Percentiles rank a stretch among this genome's conserved stretches.
Evolutionary conservation across 2,113 vertebrate genomes (phyloP).

Genomic region (Sphaerodactylus townsendi): DNA sequence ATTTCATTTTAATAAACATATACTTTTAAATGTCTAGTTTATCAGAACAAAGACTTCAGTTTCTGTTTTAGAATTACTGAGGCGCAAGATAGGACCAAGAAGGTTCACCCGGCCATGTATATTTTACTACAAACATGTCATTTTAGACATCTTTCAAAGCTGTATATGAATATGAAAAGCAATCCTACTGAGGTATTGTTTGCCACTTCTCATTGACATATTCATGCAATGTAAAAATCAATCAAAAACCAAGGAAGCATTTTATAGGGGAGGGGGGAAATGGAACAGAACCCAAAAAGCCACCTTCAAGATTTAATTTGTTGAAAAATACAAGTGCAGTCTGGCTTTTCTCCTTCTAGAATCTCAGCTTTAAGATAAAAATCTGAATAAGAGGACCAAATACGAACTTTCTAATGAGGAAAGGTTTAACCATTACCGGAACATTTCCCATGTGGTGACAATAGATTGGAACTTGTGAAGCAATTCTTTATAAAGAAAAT

Average conservation of each 20-base stretch:
- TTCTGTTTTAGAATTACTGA: conserved; percentile 78
- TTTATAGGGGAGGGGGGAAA: neutral
- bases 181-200: conserved; percentile 70
- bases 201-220: conserved; percentile 72
- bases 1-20: conserved; percentile 69
- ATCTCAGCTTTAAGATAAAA: conserved; percentile 12
- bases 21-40: conserved; percentile 69
- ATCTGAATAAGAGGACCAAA: neutral
- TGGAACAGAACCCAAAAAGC: neutral
- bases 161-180: conserved; percentile 73
- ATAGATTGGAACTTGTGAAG: neutral
- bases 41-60: conserved; percentile 70
- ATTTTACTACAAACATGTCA: conserved; percentile 79
- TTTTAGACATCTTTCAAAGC: conserved; percentile 80
- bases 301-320: neutral
- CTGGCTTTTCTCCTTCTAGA: neutral
- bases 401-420: neutral
- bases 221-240: conserved; percentile 71
- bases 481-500: neutral
- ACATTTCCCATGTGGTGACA: neutral
- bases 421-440: neutral
- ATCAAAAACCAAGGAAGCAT: conserved; percentile 54
- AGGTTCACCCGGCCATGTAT: conserved; percentile 78
- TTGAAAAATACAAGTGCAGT: neutral
- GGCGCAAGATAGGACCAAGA: conserved; percentile 72